Evolutionary conservation across 2,113 vertebrate species (phyloP).

Genomic region (Arvicanthis niloticus): DNA sequence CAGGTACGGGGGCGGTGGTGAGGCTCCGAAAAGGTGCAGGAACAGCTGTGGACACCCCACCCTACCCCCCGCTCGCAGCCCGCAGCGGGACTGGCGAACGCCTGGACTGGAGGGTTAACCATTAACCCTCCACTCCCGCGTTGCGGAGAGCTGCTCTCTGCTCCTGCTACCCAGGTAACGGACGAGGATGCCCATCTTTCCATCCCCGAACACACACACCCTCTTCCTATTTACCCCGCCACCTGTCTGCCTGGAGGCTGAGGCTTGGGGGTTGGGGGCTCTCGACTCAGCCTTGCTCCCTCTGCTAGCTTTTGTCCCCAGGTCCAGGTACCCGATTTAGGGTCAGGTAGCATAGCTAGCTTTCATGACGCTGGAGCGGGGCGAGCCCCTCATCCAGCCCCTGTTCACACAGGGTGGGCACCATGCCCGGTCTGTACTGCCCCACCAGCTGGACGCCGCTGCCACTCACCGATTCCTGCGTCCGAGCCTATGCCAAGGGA

Average conservation of each 20-base stretch:
- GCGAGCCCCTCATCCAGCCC: background rate
- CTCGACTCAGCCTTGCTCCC: background rate
- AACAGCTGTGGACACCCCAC: slow-evolving; percentile 51
- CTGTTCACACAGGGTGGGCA: slow-evolving; percentile 59
- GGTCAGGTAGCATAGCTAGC: background rate
- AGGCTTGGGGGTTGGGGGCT: background rate
- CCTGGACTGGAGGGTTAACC: slow-evolving; percentile 55
- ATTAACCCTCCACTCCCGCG: slow-evolving; percentile 68
- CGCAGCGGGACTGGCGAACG: slow-evolving; percentile 12
- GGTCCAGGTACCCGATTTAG: background rate
- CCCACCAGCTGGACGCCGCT: slow-evolving; percentile 94
- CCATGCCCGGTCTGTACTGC: slow-evolving; percentile 95
- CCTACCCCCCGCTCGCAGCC: background rate
- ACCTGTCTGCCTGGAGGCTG: background rate
- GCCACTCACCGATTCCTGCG: slow-evolving; percentile 93
- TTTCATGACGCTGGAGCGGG: background rate
- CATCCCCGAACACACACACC: background rate
- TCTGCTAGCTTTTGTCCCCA: background rate
- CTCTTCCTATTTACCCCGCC: background rate
- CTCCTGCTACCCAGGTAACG: slow-evolving; percentile 68
- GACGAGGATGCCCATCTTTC: background rate
- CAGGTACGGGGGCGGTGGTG: slow-evolving; percentile 25
- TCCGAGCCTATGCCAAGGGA: slow-evolving; percentile 95
- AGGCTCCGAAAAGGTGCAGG: background rate
- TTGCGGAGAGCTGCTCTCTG: background rate